A percentile compares a stretch with the other conserved stretches of the same genome.
Conservation (phyloP, 2,113 vertebrate genomes). For the Oreochromis spilurus region DNA sequence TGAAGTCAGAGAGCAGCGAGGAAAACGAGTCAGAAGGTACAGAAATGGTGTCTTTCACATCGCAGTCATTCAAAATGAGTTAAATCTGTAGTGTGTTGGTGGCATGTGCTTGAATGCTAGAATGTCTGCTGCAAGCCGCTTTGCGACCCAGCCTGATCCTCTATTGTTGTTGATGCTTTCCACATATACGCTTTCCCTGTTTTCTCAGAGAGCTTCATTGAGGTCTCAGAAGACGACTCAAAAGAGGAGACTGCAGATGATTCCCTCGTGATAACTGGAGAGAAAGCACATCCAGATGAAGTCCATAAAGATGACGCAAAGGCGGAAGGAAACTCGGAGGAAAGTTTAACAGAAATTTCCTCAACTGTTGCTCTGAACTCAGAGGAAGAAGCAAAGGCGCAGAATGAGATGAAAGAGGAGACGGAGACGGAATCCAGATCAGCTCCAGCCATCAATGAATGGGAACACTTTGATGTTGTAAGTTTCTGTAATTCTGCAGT, state of each 20-base stretch:
- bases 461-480: constrained; percentile 84
- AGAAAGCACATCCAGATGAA: background rate
- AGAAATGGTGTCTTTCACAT: background rate
- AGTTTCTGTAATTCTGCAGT: background rate
- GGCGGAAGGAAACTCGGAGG: background rate
- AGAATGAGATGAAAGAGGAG: constrained; percentile 8
- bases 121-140: background rate
- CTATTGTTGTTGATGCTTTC: background rate
- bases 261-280: background rate
- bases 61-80: background rate
- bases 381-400: constrained; percentile 7
- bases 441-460: constrained; percentile 65
- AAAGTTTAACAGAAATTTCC: background rate
- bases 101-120: too few relatives aligned
- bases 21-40: constrained; percentile 86
- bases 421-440: background rate
- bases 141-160: fast-evolving
- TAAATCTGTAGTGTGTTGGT: background rate
- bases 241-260: constrained; percentile 5
- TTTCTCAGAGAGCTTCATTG: constrained; percentile 68
- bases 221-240: constrained; percentile 66
- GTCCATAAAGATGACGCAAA: background rate
- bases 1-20: constrained; percentile 33
- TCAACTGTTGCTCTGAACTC: background rate
- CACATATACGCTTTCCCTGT: background rate